Conservation (phyloP, 2,113 vertebrate genomes). For the Benitochromis conjunctus region DNA sequence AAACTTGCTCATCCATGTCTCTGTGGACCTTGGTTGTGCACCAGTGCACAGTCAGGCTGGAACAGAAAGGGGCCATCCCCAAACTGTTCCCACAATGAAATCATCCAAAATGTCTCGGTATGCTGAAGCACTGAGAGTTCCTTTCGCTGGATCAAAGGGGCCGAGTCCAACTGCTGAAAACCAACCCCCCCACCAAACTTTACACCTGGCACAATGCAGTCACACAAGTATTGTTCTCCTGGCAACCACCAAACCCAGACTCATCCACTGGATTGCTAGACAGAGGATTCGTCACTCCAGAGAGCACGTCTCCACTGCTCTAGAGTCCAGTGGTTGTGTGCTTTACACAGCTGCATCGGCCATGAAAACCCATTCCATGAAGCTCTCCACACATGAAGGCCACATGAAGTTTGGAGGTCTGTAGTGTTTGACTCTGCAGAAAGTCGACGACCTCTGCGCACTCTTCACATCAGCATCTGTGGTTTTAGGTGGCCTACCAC, state of each 20-base stretch:
- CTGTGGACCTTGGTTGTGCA: accelerated
- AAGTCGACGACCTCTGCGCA: accelerated
- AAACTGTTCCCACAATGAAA: not conserved
- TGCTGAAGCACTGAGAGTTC: not conserved
- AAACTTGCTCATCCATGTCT: not conserved
- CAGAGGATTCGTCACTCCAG: too few relatives aligned
- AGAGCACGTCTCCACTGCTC: too few relatives aligned
- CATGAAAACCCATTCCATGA: accelerated
- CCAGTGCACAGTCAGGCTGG: accelerated
- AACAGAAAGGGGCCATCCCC: accelerated
- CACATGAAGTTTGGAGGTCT: not conserved
- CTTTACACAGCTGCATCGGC: accelerated
- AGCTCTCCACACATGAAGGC: not conserved
- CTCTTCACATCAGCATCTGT: not conserved
- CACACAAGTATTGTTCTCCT: not conserved
- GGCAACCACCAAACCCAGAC: not conserved
- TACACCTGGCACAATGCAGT: not conserved
- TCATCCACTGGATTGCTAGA: accelerated
- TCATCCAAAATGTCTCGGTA: not conserved
- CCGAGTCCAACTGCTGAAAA: accelerated
- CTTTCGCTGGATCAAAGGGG: not conserved
- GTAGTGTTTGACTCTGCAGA: not conserved
- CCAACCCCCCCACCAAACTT: not conserved
- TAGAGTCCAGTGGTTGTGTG: not conserved
- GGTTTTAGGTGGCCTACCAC: not conserved